phyloP scores from a whole-genome alignment of 2,888 invertebrate species.

The Ennomos quercinarius region DNA sequence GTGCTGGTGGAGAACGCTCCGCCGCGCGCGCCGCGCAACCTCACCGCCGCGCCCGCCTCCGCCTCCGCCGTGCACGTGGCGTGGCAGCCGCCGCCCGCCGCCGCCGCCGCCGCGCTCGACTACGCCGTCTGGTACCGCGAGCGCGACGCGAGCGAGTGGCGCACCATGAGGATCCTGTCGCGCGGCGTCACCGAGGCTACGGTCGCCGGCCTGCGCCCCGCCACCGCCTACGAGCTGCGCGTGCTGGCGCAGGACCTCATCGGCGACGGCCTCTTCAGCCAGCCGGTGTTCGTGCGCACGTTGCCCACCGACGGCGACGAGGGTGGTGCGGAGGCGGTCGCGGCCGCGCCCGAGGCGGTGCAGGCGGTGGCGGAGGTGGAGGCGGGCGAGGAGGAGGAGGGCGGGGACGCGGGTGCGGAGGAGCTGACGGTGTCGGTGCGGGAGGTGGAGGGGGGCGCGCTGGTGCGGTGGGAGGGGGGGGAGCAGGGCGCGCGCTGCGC shows the following conservation, averaged over 20 bases:
- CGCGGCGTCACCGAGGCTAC: conserved; percentile 91
- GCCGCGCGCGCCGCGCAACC: conserved; percentile 95
- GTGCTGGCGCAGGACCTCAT: conserved; percentile 93
- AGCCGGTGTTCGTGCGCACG: conserved; percentile 91
- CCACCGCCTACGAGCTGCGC: conserved; percentile 94
- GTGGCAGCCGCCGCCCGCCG: conserved; percentile 92
- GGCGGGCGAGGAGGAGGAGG: conserved; percentile 85
- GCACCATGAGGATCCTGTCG: conserved; percentile 91
- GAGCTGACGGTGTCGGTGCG: conserved; percentile 88
- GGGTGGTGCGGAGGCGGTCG: conserved; percentile 37
- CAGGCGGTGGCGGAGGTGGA: conserved; percentile 9
- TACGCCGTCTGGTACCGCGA: conserved; percentile 95
- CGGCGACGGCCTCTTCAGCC: conserved; percentile 96
- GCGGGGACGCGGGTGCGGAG: conserved; percentile 84
- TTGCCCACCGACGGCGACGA: conserved; percentile 57
- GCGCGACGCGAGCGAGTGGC: conserved; percentile 92
- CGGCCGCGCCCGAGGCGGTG: conserved; percentile 39
- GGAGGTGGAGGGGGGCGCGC: conserved; percentile 90
- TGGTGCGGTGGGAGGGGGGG: conserved; percentile 90
- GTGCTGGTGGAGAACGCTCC: conserved; percentile 93
- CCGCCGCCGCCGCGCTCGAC: conserved; percentile 87
- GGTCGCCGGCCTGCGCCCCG: conserved; percentile 90
- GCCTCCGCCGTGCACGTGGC: conserved; percentile 90
- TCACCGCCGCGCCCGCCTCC: conserved; percentile 89
- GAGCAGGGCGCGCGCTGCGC: conserved; percentile 86